These are phyloP conservation scores for Camarhynchus parvulus DNA, from an alignment of 2,113 vertebrate genomes.

Conservation along the genomic window DNA sequence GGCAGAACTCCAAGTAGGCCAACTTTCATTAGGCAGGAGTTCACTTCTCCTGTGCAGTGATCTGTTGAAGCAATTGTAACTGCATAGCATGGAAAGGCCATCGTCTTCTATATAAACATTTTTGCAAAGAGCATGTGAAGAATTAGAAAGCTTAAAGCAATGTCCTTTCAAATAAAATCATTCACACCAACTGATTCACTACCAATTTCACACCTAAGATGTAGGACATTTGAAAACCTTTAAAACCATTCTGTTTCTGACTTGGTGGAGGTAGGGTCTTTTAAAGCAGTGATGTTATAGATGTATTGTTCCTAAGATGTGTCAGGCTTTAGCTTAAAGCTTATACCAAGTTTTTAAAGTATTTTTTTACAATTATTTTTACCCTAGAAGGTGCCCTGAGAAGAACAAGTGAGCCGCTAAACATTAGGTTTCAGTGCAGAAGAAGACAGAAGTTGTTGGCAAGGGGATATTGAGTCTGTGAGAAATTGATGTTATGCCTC, in stretches of 20 bases:
- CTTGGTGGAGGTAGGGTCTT: neutral
- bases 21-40: constrained; percentile 72
- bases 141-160: constrained; percentile 63
- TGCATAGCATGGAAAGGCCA: constrained; percentile 75
- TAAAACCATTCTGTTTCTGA: constrained; percentile 33
- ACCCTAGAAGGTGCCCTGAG: neutral
- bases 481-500: neutral
- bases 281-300: neutral
- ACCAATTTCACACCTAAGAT: constrained; percentile 62
- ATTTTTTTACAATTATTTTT: neutral
- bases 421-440: neutral
- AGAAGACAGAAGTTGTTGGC: neutral
- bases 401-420: neutral
- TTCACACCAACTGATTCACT: constrained; percentile 42
- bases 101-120: constrained; percentile 70
- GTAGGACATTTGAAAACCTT: constrained; percentile 52
- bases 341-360: neutral
- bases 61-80: constrained; percentile 77
- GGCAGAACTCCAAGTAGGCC: constrained; percentile 53
- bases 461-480: neutral
- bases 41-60: constrained; percentile 76
- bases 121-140: constrained; percentile 70
- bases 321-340: constrained; percentile 16
- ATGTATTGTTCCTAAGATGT: constrained; percentile 15
- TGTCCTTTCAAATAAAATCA: constrained; percentile 54